Evolutionary conservation across 2,797 vertebrate genomes (phyloP).

Genomic region (Oryzias dopingdopingensis): DNA sequence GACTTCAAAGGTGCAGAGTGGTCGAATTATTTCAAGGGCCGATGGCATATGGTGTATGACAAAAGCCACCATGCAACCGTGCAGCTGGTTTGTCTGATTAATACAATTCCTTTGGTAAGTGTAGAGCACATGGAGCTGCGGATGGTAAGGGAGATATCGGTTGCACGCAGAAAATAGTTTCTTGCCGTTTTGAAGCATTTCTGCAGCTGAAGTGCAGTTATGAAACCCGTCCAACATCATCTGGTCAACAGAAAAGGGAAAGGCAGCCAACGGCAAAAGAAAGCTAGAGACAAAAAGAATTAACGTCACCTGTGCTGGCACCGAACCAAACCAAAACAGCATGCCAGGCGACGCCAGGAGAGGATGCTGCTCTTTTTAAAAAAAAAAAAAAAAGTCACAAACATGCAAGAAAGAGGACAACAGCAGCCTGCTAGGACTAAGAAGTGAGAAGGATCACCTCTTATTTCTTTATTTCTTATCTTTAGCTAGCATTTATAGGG

Average conservation of each 20-base stretch:
- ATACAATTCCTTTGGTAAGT: neutral
- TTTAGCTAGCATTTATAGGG: too few relatives aligned
- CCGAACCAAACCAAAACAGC: conserved; percentile 59
- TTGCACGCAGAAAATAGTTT: conserved; percentile 4
- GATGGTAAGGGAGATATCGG: neutral
- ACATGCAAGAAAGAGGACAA: too few relatives aligned
- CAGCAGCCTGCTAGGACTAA: too few relatives aligned
- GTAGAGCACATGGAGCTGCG: neutral
- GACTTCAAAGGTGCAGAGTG: conserved; percentile 3
- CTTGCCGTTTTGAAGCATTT: conserved; percentile 23
- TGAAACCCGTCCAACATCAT: conserved; percentile 63
- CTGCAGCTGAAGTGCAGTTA: conserved; percentile 45
- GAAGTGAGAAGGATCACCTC: too few relatives aligned
- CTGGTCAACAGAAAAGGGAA: conserved; percentile 51
- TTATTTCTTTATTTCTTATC: too few relatives aligned
- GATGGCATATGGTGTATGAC: neutral
- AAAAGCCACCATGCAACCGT: neutral
- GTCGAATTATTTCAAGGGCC: neutral
- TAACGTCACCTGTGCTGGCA: conserved; percentile 68
- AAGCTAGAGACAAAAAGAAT: conserved; percentile 66
- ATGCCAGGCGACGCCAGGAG: conserved; percentile 59
- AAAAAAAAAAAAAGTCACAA: too few relatives aligned
- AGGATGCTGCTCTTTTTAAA: conserved; percentile 28
- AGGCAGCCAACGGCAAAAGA: conserved; percentile 66
- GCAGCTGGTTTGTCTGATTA: conserved; percentile 4